phyloP scores from a whole-genome alignment of 1,140 invertebrate genomes.

The Camponotus pennsylvanicus region DNA sequence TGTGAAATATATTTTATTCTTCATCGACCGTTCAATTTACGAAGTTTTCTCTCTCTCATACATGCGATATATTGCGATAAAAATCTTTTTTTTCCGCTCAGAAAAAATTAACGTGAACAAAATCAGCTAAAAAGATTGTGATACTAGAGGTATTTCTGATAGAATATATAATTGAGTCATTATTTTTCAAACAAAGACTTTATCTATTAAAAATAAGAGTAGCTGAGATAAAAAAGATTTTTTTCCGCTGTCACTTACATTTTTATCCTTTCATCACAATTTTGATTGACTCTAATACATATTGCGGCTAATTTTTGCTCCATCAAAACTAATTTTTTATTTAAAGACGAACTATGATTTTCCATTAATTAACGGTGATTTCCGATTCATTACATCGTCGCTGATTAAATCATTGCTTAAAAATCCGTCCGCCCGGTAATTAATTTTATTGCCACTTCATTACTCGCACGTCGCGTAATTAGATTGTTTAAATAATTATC shows the following conservation, averaged over 20 bases:
- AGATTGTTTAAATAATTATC: conserved; percentile 35
- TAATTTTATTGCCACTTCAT: conserved; percentile 5
- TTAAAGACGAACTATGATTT: background rate
- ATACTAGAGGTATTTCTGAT: conserved; percentile 1
- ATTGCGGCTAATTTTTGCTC: background rate
- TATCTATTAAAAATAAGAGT: background rate
- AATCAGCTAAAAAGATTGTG: background rate
- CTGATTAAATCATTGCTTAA: conserved; percentile 25
- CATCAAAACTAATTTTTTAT: conserved; percentile 8
- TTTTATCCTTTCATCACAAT: background rate
- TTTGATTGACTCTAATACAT: background rate
- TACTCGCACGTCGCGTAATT: conserved; percentile 9
- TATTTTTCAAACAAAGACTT: background rate
- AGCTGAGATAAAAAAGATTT: background rate
- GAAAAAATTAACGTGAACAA: background rate
- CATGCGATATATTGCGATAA: background rate
- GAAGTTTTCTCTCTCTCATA: background rate
- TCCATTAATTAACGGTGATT: conserved; percentile 12
- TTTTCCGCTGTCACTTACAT: background rate
- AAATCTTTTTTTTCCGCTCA: background rate
- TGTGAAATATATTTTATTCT: background rate
- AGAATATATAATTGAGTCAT: background rate
- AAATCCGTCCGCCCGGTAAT: conserved; percentile 4
- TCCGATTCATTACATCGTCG: background rate
- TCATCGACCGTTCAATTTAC: background rate